Evolutionary conservation across 2,113 vertebrate genomes (phyloP), one percentile per base, ranked within the genome.

Genomic region (Apteryx owenii): DNA sequence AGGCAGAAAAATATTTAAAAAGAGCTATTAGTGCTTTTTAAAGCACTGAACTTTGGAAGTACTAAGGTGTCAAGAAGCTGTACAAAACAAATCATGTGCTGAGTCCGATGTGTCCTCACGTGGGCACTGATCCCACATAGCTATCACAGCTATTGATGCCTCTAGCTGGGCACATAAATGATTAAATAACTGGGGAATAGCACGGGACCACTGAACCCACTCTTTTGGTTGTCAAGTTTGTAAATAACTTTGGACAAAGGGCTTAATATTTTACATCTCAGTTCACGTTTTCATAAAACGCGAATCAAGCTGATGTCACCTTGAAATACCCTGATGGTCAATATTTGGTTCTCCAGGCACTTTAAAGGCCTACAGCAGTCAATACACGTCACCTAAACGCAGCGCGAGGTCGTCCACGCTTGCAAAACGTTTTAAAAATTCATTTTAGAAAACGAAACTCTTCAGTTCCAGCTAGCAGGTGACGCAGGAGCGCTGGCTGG

Each of bases 171-270:
- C 44, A 25, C 0, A 54, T 2, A 38, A 4, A 2, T 4, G 3
- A 25, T 7, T 60, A 82, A 89, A 31, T 15, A 88, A 1, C 21
- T 7, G 5, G 11, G 20, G 16, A 79, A 68, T 3, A 56, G 28
- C 38, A 16, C 0, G 2, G 25, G 44, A 48, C 7, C 17, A n/a
- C 51, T 7, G 2, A 51, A 82, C 6, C 2, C 9, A 0, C 12
- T 54, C 1, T 3, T 65, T 66, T 42, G 40, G 3, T 29, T 83
- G 26, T 60, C 23, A 44, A 28, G 79, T 42, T 68, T n/a, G 11
- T 6, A 66, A 56, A 73, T 10, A 73, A 36, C 29, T 9, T n/a
- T n/a, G 22, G 9, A 29, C 29, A 46, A 81, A 62, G 28, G 40
- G 20, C 54, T 64, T 68, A 22, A 20, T 14, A 16, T 73, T 81